A percentile compares a stretch with the other conserved stretches of the same genome.
Conservation (phyloP, 2,797 vertebrate species). For the Psittacula echo region DNA sequence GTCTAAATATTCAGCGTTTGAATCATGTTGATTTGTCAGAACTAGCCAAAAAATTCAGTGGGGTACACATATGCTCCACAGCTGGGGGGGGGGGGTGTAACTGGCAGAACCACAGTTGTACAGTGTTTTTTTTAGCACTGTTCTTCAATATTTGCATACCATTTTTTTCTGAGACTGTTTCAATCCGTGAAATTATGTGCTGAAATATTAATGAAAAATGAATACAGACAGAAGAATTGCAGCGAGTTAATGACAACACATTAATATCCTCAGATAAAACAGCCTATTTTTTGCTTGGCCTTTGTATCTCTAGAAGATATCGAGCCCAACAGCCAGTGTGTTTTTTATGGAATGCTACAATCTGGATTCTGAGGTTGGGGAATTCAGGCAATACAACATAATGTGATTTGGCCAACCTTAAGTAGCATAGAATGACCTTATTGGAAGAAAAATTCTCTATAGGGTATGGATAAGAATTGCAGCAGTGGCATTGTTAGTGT, state of each 20-base stretch:
- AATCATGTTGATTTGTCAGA: background rate
- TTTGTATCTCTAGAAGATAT: background rate
- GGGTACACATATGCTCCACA: background rate
- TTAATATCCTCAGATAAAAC: background rate
- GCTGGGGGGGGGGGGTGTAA: background rate
- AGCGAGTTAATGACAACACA: background rate
- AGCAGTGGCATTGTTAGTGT: background rate
- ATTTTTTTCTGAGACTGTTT: background rate
- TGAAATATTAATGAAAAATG: background rate
- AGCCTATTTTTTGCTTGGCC: background rate
- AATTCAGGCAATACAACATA: background rate
- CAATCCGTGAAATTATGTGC: background rate
- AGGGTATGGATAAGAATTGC: background rate
- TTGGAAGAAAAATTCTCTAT: background rate
- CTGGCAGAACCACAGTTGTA: background rate
- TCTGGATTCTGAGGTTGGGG: background rate
- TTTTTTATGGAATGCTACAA: background rate
- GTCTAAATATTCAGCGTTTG: background rate
- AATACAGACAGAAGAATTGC: background rate
- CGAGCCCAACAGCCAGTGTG: background rate
- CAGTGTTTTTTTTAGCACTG: accelerated
- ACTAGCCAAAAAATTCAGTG: background rate
- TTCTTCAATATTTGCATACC: background rate
- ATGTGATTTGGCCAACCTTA: background rate
- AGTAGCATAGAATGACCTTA: background rate